Base-by-base conservation (phyloP, 2,888 invertebrate genomes). In the Ommatoiulus sabulosus region DNA sequence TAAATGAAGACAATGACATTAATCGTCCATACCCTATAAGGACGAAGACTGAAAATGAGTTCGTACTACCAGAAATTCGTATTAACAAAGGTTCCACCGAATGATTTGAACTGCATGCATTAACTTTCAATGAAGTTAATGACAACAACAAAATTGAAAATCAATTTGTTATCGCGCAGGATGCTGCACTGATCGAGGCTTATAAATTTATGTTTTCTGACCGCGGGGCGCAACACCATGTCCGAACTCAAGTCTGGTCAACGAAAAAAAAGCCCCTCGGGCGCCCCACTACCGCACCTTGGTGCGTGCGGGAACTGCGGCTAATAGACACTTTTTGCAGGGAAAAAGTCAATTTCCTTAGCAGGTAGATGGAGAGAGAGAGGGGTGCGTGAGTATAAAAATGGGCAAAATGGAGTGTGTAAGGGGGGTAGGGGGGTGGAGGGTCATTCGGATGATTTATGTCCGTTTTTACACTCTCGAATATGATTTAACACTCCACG, bases 401-500 rank as follows among this genome's bases (percentile, higher is more conserved):
- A 52, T 35, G 10, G 80, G 80, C 80, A 80, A 24, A 80, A 80
- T 80, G 80, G 35, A 80, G 80, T 80, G 35, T 12, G 35, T 80
- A 20, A 7, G 10, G 46, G 46, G 17, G 12, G 46, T 8, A 12
- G 46, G 12, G 2, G 24, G n/a, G n/a, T n/a, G n/a, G n/a, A n/a
- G 80, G 80, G 80, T 80, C 80, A 80, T 80, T 80, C 24, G 3
- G 24, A 80, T 80, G 80, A 80, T 80, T 80, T 80, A 80, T 80
- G 80, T 80, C 80, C 80, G 35, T 80, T 80, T 80, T 80, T 80
- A 80, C 80, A 80, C 80, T 24, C 80, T 80, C n/a, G 80, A 35
- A 80, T 80, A 35, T 80, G 80, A 80, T 80, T 80, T 80, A 80
- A 35, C 80, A 80, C 80, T 10, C 80, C 12, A 12, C 12, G 10